Evolutionary conservation across 2,888 invertebrate species (phyloP), one percentile per base, ranked within the genome.

Genomic region (Eumacrocentrus americanus): DNA sequence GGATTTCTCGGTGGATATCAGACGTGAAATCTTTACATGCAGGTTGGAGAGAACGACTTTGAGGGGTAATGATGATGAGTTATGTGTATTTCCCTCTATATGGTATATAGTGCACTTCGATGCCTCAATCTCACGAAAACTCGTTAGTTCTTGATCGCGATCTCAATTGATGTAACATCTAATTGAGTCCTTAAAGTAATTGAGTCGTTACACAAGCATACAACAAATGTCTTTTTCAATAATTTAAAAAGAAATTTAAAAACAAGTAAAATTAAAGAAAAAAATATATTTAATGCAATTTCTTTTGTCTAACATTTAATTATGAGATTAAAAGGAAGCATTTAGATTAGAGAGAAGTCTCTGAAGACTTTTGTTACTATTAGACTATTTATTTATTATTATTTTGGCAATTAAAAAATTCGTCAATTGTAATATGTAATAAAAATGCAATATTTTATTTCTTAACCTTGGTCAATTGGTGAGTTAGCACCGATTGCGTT

Each of bases 1-100:
- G 72, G 76, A 75, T 71, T 76, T 73, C 72, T 64, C 60, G 60
- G 61, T 67, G 56, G 63, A 55, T 64, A 67, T 68, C 69, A 61
- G 16, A 67, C 64, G 29, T 29, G 29, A 29, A 29, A 29, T 29
- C 29, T 29, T 9, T 9, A 29, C 29, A 29, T 9, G 29, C 29
- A 29, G 29, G 5, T 29, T 29, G 29, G 9, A 29, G 9, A 29
- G 29, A 29, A 29, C 29, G 29, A 29, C 29, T 29, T 29, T 52
- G 34, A 16, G 9, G 40, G 58, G 54, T 38, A 59, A 59, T 59
- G 14, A 53, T 37, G 53, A 23, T 35, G 53, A 29, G 29, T 29
- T 29, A 29, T 29, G 29, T 29, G 29, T 9, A 29, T 29, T n/a
- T 52, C 38, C 1, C 40, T 40, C 18, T 42, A 14, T 42, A 16